Evolutionary conservation across 2,113 vertebrate genomes (phyloP).

Genomic region (Poecilia latipinna): DNA sequence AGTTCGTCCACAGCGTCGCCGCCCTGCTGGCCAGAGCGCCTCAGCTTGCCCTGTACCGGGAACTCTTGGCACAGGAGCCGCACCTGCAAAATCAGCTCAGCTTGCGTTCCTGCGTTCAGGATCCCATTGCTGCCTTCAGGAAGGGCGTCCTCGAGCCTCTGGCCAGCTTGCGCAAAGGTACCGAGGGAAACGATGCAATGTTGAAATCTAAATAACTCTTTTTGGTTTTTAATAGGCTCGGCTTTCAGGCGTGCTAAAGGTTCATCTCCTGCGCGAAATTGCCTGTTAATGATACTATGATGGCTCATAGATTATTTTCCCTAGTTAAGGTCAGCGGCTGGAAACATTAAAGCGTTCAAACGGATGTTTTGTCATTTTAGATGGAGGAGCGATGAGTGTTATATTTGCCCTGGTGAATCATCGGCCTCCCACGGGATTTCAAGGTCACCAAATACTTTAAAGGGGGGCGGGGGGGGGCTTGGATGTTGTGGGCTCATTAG

Average conservation of each 20-base stretch:
- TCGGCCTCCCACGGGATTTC: slow-evolving; percentile 50
- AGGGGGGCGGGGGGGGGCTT: slow-evolving; percentile 28
- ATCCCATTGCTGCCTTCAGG: slow-evolving; percentile 89
- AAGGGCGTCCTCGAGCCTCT: slow-evolving; percentile 93
- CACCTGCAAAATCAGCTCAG: slow-evolving; percentile 93
- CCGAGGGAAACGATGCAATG: slow-evolving; percentile 61
- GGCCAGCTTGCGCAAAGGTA: slow-evolving; percentile 88
- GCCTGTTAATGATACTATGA: slow-evolving; percentile 46
- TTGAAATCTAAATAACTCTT: slow-evolving; percentile 50
- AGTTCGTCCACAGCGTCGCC: slow-evolving; percentile 95
- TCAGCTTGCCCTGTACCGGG: slow-evolving; percentile 87
- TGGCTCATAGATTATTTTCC: slow-evolving; percentile 44
- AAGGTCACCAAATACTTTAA: slow-evolving; percentile 59
- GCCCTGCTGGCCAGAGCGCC: slow-evolving; percentile 91
- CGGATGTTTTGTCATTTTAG: slow-evolving; percentile 64
- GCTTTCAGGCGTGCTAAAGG: slow-evolving; percentile 38
- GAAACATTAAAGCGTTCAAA: slow-evolving; percentile 44
- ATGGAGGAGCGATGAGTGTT: slow-evolving; percentile 50
- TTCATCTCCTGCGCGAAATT: slow-evolving; percentile 48
- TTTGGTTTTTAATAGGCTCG: slow-evolving; percentile 39
- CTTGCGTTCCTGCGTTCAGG: slow-evolving; percentile 94
- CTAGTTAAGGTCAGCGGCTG: slow-evolving; percentile 62
- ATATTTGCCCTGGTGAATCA: slow-evolving; percentile 63
- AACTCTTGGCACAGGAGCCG: slow-evolving; percentile 88
- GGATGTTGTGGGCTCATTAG: slow-evolving; percentile 41